phyloP scores from a whole-genome alignment of 2,888 invertebrate genomes.

The Salticus scenicus region DNA sequence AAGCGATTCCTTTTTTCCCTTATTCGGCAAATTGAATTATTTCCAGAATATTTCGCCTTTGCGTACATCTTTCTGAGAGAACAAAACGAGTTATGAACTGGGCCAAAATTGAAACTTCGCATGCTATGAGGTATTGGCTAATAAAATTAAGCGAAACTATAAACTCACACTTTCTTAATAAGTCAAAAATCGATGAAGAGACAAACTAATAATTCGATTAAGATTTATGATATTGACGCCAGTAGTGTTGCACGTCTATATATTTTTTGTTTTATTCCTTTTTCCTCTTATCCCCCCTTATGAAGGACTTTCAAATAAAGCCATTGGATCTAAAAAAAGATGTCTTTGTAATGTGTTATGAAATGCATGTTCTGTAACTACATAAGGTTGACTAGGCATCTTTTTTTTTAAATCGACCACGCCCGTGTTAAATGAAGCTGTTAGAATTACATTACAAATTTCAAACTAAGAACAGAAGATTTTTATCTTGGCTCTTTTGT shows the following conservation, averaged over 20 bases:
- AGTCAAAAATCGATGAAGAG: neutral
- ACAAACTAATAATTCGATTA: neutral
- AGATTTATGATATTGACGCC: neutral
- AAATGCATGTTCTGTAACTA: neutral
- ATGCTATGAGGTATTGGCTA: neutral
- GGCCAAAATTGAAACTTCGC: neutral
- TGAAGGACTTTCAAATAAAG: neutral
- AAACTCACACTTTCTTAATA: neutral
- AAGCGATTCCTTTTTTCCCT: neutral
- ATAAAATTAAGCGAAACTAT: neutral
- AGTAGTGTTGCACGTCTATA: no score
- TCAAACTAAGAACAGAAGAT: neutral
- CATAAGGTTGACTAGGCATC: no score
- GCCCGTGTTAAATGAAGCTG: slow-evolving; percentile 6
- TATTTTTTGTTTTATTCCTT: no score
- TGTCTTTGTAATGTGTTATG: neutral
- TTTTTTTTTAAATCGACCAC: neutral
- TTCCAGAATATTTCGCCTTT: neutral
- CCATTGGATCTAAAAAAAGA: neutral
- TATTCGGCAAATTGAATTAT: neutral
- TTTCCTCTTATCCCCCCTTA: no score
- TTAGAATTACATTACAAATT: neutral
- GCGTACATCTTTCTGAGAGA: neutral
- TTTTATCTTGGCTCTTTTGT: neutral
- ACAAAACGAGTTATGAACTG: neutral